These are phyloP conservation scores for Galeruca laticollis DNA, from an alignment of 2,888 invertebrate species.

Conservation along the genomic window DNA sequence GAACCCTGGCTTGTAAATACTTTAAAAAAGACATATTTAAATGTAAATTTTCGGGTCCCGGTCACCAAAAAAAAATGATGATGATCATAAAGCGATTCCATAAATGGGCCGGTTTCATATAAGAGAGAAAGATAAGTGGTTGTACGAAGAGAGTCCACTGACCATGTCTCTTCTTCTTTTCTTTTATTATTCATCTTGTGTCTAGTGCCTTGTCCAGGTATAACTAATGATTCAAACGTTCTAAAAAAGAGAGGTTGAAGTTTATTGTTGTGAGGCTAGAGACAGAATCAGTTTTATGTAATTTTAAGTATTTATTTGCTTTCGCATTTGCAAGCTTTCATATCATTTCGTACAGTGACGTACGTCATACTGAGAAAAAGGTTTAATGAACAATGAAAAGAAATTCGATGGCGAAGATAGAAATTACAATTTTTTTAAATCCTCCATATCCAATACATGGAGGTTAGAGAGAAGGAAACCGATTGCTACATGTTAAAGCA, in stretches of 20 bases:
- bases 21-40: slow-evolving; percentile 54
- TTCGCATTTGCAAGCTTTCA: background rate
- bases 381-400: too few species aligned
- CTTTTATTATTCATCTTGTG: slow-evolving; percentile 15
- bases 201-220: slow-evolving; percentile 12
- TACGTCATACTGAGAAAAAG: background rate
- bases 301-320: slow-evolving; percentile 1
- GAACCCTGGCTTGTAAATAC: slow-evolving; percentile 52
- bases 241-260: background rate
- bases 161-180: slow-evolving; percentile 22
- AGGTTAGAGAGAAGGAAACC: too few species aligned
- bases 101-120: slow-evolving; percentile 59
- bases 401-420: too few species aligned
- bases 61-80: slow-evolving; percentile 47
- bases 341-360: background rate
- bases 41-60: slow-evolving; percentile 45
- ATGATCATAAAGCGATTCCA: slow-evolving; percentile 58
- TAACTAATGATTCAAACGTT: slow-evolving; percentile 22
- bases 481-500: too few species aligned
- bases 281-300: background rate
- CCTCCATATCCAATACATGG: too few species aligned
- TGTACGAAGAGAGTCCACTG: slow-evolving; percentile 14
- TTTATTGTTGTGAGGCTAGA: slow-evolving; percentile 1
- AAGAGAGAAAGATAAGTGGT: slow-evolving; percentile 56
- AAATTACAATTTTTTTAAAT: too few species aligned